phyloP scores from a whole-genome alignment of 2,797 vertebrate genomes.

The Rhynchotus rufescens region DNA sequence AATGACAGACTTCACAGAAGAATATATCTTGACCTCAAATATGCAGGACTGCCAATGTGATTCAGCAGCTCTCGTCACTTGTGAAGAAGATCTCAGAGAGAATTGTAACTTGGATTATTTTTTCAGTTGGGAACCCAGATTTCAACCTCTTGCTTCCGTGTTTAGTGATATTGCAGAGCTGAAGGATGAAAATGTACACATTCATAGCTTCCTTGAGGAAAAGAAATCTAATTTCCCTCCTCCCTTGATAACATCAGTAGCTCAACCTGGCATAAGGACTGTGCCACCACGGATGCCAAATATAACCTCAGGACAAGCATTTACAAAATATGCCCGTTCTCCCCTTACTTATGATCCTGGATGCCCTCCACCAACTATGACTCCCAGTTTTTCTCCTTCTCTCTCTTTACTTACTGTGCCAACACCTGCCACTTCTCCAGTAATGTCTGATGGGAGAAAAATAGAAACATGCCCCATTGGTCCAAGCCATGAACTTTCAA shows the following conservation, averaged over 20 bases:
- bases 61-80: conserved; percentile 72
- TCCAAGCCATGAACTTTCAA: conserved; percentile 74
- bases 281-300: conserved; percentile 85
- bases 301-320: conserved; percentile 71
- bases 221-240: conserved; percentile 85
- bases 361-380: conserved; percentile 85
- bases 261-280: conserved; percentile 88
- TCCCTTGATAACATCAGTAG: conserved; percentile 89
- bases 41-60: conserved; percentile 61
- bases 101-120: conserved; percentile 84
- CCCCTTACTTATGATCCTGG: conserved; percentile 79
- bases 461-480: conserved; percentile 72
- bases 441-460: conserved; percentile 79
- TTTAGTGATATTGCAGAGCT: conserved; percentile 91
- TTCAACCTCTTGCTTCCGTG: conserved; percentile 87
- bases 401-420: conserved; percentile 86
- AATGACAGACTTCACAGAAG: conserved; percentile 65
- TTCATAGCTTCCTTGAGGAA: conserved; percentile 77
- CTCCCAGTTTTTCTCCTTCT: conserved; percentile 88
- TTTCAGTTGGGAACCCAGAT: conserved; percentile 88
- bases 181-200: conserved; percentile 84
- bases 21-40: conserved; percentile 72
- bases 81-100: conserved; percentile 75
- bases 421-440: conserved; percentile 83
- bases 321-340: conserved; percentile 80